Evolutionary conservation across 2,888 invertebrate species (phyloP).

Genomic region (Calliphora vomitoria): DNA sequence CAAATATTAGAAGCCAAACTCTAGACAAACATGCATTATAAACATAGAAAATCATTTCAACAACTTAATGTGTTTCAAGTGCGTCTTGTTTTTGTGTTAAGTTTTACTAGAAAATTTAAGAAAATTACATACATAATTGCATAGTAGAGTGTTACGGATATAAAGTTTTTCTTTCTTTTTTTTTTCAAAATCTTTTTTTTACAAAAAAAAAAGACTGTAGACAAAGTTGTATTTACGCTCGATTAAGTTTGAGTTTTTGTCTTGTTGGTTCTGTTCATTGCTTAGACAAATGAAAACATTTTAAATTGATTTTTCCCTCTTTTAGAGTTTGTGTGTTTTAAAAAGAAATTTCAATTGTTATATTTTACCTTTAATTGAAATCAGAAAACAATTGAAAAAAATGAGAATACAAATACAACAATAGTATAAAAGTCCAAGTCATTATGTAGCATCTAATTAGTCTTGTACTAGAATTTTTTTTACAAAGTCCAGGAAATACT

Average conservation of each 20-base stretch:
- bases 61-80: constrained; percentile 57
- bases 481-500: background rate
- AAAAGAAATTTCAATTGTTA: constrained; percentile 58
- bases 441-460: constrained; percentile 35
- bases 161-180: background rate
- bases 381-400: constrained; percentile 42
- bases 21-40: background rate
- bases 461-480: background rate
- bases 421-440: background rate
- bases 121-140: constrained; percentile 55
- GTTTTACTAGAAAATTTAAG: constrained; percentile 29
- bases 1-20: background rate
- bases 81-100: constrained; percentile 1
- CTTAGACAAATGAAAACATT: constrained; percentile 53
- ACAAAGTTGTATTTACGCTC: constrained; percentile 70
- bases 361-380: constrained; percentile 58
- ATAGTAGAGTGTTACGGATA: background rate
- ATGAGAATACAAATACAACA: background rate
- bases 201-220: constrained; percentile 33
- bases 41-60: constrained; percentile 32
- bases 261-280: constrained; percentile 22
- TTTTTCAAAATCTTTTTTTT: background rate
- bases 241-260: constrained; percentile 56
- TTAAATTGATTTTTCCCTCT: constrained; percentile 60
- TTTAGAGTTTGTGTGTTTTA: background rate